Conservation (phyloP, 2,113 vertebrate genomes). For the Naja naja region DNA sequence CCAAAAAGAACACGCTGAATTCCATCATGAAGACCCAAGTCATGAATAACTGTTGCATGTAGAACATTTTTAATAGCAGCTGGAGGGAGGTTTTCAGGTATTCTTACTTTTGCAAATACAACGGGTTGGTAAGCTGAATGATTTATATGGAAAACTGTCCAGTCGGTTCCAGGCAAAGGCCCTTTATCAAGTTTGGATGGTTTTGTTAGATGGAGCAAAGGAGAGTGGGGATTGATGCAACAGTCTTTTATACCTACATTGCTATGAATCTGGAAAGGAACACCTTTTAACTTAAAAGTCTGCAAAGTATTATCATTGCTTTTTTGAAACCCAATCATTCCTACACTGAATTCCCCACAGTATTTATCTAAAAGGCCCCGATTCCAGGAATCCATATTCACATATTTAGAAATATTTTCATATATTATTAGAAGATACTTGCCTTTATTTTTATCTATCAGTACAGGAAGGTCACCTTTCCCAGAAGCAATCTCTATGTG, state of each 20-base stretch:
- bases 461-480: slow-evolving; percentile 76
- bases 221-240: slow-evolving; percentile 77
- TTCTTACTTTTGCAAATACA: slow-evolving; percentile 74
- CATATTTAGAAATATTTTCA: slow-evolving; percentile 78
- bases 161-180: slow-evolving; percentile 73
- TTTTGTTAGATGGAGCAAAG: slow-evolving; percentile 75
- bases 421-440: slow-evolving; percentile 77
- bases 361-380: slow-evolving; percentile 79
- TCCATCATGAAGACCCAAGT: slow-evolving; percentile 76
- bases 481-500: slow-evolving; percentile 76
- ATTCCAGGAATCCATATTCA: slow-evolving; percentile 79
- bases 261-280: slow-evolving; percentile 70
- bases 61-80: slow-evolving; percentile 63
- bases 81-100: slow-evolving; percentile 67
- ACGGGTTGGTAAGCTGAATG: slow-evolving; percentile 77
- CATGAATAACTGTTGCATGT: slow-evolving; percentile 74
- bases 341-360: slow-evolving; percentile 74
- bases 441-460: slow-evolving; percentile 73
- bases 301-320: slow-evolving; percentile 70
- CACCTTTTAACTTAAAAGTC: slow-evolving; percentile 68
- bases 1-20: slow-evolving; percentile 77
- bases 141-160: slow-evolving; percentile 77
- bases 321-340: slow-evolving; percentile 76
- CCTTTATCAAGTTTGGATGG: slow-evolving; percentile 73
- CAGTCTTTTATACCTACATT: slow-evolving; percentile 73